Percentiles rank a stretch among this genome's conserved stretches.
These are phyloP conservation scores for Helicoverpa armigera DNA, from an alignment of 1,140 invertebrate species.

Conservation along the genomic window DNA sequence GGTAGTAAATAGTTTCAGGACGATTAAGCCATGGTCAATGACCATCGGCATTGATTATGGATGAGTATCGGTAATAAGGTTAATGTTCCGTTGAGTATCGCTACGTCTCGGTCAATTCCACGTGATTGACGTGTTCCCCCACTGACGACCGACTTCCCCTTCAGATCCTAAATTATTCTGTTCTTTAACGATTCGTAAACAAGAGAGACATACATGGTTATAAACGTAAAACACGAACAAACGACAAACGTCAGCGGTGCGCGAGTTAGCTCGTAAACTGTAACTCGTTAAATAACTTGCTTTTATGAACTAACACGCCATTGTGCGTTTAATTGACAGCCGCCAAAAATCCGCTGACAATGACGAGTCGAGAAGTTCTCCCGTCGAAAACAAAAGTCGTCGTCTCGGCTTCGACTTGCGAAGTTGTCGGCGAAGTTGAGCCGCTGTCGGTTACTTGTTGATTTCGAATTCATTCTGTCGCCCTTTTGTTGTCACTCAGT, in stretches of 20 bases:
- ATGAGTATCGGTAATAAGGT: no score
- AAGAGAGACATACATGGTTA: no score
- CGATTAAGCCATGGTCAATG: no score
- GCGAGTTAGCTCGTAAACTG: not conserved
- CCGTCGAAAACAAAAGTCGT: not conserved
- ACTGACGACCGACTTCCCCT: no score
- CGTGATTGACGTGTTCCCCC: no score
- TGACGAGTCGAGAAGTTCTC: not conserved
- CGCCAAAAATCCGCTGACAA: conserved; percentile 24
- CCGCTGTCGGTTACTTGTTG: conserved; percentile 4
- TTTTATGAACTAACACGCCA: conserved; percentile 13
- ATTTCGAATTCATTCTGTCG: conserved; percentile 7
- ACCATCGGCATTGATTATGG: no score
- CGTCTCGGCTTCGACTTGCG: not conserved
- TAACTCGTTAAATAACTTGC: not conserved
- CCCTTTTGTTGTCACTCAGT: conserved; percentile 25
- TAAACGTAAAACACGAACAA: not conserved
- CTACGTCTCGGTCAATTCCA: no score
- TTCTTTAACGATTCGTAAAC: no score
- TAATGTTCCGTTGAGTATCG: no score
- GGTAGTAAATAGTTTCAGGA: no score
- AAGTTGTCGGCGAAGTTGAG: not conserved
- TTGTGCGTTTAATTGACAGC: conserved; percentile 23
- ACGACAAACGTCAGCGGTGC: not conserved
- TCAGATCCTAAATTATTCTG: no score